Base-by-base conservation (phyloP, 2,888 invertebrate species). In the Panzeria rudis region DNA sequence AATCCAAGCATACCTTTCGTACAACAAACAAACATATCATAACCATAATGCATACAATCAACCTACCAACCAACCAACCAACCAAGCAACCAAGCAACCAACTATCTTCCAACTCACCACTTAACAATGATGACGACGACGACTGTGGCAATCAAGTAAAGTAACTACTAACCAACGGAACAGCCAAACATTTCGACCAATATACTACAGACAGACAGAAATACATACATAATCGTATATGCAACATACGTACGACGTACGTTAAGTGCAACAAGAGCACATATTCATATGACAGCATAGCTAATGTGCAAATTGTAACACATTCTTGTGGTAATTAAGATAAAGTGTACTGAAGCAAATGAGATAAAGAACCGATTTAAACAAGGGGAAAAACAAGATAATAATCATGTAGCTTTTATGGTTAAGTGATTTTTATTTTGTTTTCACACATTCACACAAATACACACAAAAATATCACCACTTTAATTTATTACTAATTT, bases 231-330 rank as follows among this genome's bases (percentile, higher is more conserved):
- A 59, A 0, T 17, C 2, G 5, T 35, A n/a, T 47, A 50, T 77
- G 56, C 76, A 59, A 59, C 17, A 59, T 17, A 32, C 29, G 4
- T 17, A 17, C 50, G n/a, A 44, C 44, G n/a, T 79, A 44, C 35
- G 25, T 79, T 35, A 56, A 64, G 72, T 78, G 41, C 61, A 41
- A 32, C 35, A 23, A 56, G 13, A 69, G 41, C 35, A 25, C 52
- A 62, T 44, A 62, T 76, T 44, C 35, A 56, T 64, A 83, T 83
- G 82, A 77, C 82, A 83, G 76, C 71, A 76, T 61, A 71, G 75
- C 85, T 85, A 85, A 85, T 85, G 85, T 85, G 85, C 85, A 82
- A 85, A 85, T 85, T 85, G 82, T 85, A 85, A 85, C 85, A 85
- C 85, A 85, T 85, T 85, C 79, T 82, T 85, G 82, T 82, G 85